Conservation (phyloP, 1,140 invertebrate genomes). For the Matsumurasca onukii region DNA sequence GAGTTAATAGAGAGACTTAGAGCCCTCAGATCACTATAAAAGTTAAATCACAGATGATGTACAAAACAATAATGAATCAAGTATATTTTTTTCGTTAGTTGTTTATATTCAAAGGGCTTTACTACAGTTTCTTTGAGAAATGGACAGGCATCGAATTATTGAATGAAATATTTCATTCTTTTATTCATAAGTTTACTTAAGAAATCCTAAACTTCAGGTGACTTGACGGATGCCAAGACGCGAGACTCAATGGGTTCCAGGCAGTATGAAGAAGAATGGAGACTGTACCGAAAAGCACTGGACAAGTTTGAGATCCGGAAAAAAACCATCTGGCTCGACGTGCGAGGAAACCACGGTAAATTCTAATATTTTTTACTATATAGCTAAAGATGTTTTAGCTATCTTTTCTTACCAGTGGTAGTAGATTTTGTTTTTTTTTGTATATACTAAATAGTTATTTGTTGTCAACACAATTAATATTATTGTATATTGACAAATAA, state of each 20-base stretch:
- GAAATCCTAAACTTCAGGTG: conserved; percentile 53
- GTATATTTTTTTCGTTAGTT: conserved; percentile 3
- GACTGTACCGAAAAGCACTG: conserved; percentile 72
- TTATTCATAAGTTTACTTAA: neutral
- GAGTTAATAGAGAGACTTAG: too few relatives aligned
- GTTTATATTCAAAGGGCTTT: neutral
- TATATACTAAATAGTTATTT: too few relatives aligned
- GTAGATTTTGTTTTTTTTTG: too few relatives aligned
- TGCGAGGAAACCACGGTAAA: conserved; percentile 93
- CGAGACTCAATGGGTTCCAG: conserved; percentile 75
- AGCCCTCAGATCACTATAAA: neutral
- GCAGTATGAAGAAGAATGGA: conserved; percentile 85
- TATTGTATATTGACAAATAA: too few relatives aligned
- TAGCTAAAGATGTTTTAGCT: too few relatives aligned
- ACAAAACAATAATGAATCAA: neutral
- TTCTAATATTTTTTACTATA: too few relatives aligned
- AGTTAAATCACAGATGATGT: neutral
- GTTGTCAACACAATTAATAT: too few relatives aligned
- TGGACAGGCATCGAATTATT: neutral
- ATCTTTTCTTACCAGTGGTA: too few relatives aligned
- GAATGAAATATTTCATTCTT: conserved; percentile 22
- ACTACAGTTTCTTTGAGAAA: conserved; percentile 1
- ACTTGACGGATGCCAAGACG: conserved; percentile 88
- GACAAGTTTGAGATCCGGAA: conserved; percentile 64
- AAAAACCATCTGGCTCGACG: conserved; percentile 83